Base-by-base conservation (phyloP, 92 coral and sea anemone genomes). In the Virgularia gustaviana region DNA sequence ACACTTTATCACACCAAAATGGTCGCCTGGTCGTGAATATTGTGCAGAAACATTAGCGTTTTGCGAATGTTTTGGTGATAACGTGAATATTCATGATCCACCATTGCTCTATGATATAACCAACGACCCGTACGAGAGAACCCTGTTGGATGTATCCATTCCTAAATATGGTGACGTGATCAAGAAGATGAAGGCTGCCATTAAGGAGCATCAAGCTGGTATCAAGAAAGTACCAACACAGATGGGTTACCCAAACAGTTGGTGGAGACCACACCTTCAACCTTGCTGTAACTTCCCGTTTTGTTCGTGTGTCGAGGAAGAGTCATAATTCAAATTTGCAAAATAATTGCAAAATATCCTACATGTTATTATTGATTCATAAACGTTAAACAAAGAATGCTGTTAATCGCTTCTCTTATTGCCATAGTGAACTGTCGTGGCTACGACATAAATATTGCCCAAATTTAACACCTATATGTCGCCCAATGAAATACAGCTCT, bases 261-360 rank as follows among this genome's bases (percentile, higher is more conserved):
- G 78, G 55, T 39, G 75, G 31, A 39, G 44, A 8, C 44, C 89
- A 11, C 22, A 44, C 16, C 63, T 78, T 60, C 92, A 87, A 68
- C 72, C 77, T 49, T 90, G 96, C 53, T 90, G 96, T 64, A 90
- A 87, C 49, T 86, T 59, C 30, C 96, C 96, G 13, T 87, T 66
- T 52, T 90, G 96, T 66, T 70, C 71, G 35, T 90, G 96, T 62
- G 47, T 35, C 23, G 70, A 62, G 25, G 29, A 53, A 10, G 27
- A 29, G 9, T 53, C 9, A 53, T 23, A 19, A 16, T 2, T 47
- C n/a, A n/a, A n/a, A n/a, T n/a, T n/a, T n/a, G n/a, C n/a, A n/a
- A n/a, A n/a, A n/a, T n/a, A n/a, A n/a, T n/a, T n/a, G n/a, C n/a
- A n/a, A n/a, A n/a, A n/a, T n/a, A n/a, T n/a, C n/a, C n/a, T n/a